Percentiles rank a stretch among this genome's conserved stretches.
These are phyloP conservation scores for Scomber japonicus DNA, from an alignment of 2,113 vertebrate genomes.

Conservation along the genomic window DNA sequence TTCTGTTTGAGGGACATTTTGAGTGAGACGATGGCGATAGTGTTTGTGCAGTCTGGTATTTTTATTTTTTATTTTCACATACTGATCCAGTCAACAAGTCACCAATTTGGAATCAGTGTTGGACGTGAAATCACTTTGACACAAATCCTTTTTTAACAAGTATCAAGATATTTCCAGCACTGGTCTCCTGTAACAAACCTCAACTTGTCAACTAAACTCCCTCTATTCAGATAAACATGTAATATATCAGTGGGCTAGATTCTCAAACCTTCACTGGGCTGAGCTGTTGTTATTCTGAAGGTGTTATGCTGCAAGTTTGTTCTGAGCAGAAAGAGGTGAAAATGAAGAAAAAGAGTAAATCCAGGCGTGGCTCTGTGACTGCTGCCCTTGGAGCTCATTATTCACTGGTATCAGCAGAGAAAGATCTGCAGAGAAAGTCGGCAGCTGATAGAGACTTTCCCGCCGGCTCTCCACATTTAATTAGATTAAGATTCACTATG, in stretches of 20 bases:
- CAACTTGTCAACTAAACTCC: too few species aligned
- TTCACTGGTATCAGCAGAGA: constrained; percentile 38
- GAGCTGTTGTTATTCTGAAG: not conserved
- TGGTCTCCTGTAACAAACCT: too few species aligned
- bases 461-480: constrained; percentile 42
- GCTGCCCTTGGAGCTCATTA: constrained; percentile 44
- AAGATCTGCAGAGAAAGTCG: constrained; percentile 23
- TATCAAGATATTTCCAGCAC: too few species aligned
- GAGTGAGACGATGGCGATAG: too few species aligned
- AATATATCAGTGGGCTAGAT: not conserved
- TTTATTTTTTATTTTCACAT: too few species aligned
- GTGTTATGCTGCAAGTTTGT: not conserved
- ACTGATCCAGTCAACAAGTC: too few species aligned
- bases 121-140: too few species aligned
- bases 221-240: too few species aligned
- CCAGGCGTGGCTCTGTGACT: constrained; percentile 20
- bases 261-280: not conserved
- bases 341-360: constrained; percentile 1
- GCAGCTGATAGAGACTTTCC: constrained; percentile 37
- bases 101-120: too few species aligned
- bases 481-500: constrained; percentile 66
- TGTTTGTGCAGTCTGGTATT: too few species aligned
- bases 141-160: too few species aligned
- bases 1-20: too few species aligned
- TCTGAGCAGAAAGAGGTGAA: not conserved